Base-by-base conservation (phyloP, 2,113 vertebrate genomes). In the Mugil cephalus region DNA sequence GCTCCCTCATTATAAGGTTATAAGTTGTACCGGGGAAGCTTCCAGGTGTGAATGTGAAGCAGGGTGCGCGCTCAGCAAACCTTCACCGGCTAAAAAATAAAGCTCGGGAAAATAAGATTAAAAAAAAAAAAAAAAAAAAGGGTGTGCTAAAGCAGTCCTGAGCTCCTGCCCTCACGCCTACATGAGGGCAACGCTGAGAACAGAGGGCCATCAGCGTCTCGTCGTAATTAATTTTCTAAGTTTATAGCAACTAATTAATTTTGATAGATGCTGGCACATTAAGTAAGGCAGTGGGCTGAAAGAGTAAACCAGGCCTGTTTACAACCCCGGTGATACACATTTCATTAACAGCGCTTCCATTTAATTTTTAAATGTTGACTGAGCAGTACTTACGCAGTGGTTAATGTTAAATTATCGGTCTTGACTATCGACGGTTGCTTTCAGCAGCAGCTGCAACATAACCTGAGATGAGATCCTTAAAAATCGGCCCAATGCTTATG, bases 191-290 rank as follows among this genome's bases (percentile, higher is more conserved):
- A 59, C 71, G 0, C 61, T 46, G 79, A 81, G 80, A 61, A 52
- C 46, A 54, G 4, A 52, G 51, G 55, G 17, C 58, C 71, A 72
- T 71, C 43, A 52, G 46, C 63, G 45, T 34, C 68, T 63, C 21
- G 67, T 80, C 70, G 47, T 64, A 40, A 86, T 84, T 82, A 53
- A 85, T 70, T 79, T 45, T 54, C 5, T 47, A 64, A 13, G 24
- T 84, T 86, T 80, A 74, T 62, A 50, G 64, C 38, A 58, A 75
- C 67, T 79, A 70, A 69, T 84, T 84, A 58, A 54, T 45, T 48
- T 48, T 68, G 71, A 87, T 56, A 50, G 61, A 76, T 62, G 47
- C 4, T 38, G 43, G 39, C 52, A n/a, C 9, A 21, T 13, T 34
- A n/a, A 56, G 48, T n/a, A 21, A 52, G 30, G 40, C 35, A 39